Base-by-base conservation (phyloP, 2,113 vertebrate species). In the Riparia riparia region DNA sequence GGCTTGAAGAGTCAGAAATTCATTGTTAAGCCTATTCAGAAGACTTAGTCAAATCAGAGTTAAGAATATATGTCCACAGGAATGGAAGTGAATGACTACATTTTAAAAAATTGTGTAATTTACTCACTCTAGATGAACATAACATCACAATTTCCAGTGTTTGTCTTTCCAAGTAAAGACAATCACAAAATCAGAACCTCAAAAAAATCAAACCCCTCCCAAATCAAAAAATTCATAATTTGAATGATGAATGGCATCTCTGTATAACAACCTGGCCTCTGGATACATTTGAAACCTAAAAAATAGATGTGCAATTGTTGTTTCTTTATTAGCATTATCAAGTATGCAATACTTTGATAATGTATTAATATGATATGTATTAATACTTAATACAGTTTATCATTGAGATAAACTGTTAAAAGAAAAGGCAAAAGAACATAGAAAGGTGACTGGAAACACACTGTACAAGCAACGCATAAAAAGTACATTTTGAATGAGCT, bases 171-270 rank as follows among this genome's bases (percentile, higher is more conserved):
- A 77, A 74, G 34, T 74, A 84, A 83, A 91, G 80, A 89, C 22
- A 91, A 44, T 71, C 45, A 95, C 50, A 86, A 96, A 94, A 90
- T 57, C 84, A 91, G 73, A 95, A 94, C 44, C 13, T 17, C 68
- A 90, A 95, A 85, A 37, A 37, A 37, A 9, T 9, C 37, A 37
- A 6, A 5, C 11, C 2, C n/a, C 10, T 13, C 8, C 14, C 5
- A 20, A 51, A 51, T 22, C 17, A 7, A 7, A 18, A n/a, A 53
- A 53, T 7, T 11, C 3, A 53, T 90, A 80, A 93, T 92, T 96
- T 93, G 85, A 58, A 77, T 66, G 19, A 91, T 82, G 9, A 26
- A 81, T 89, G 71, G 61, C 81, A 86, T 95, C 66, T 96, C 18
- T 74, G 51, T 19, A 37, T 57, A 93, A 77, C 32, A 68, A 90